Evolutionary conservation across 1,140 invertebrate genomes (phyloP).

Genomic region (Hesperophylax magnus): DNA sequence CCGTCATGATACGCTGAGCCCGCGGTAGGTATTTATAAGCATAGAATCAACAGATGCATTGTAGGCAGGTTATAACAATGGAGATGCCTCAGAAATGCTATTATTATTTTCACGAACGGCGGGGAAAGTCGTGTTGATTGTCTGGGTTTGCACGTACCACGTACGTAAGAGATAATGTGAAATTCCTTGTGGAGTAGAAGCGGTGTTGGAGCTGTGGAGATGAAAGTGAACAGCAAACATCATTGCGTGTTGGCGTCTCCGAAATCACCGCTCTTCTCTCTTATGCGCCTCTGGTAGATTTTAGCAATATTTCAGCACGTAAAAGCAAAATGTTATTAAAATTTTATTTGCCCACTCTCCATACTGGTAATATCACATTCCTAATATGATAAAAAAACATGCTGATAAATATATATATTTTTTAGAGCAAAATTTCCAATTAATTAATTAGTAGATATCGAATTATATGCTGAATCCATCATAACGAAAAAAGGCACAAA

Average conservation of each 20-base stretch:
- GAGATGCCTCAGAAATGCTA: conserved; percentile 21
- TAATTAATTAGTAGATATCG: too few species aligned
- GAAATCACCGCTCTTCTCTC: background rate
- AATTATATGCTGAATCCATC: too few species aligned
- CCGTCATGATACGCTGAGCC: conserved; percentile 2
- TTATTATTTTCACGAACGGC: conserved; percentile 32
- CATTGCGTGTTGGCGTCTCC: background rate
- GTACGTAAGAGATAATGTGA: conserved; percentile 35
- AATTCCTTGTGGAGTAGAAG: conserved; percentile 9
- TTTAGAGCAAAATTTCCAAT: too few species aligned
- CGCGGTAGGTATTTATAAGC: background rate
- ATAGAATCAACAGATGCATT: conserved; percentile 1
- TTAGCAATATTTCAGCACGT: too few species aligned
- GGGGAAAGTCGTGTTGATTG: conserved; percentile 34
- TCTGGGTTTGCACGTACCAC: conserved; percentile 25
- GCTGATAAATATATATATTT: too few species aligned
- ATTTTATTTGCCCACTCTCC: too few species aligned
- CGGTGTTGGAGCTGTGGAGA: background rate
- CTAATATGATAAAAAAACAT: too few species aligned
- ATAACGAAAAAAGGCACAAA: too few species aligned
- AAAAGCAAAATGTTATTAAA: too few species aligned
- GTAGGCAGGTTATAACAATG: conserved; percentile 24
- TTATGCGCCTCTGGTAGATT: too few species aligned
- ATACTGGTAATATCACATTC: too few species aligned
- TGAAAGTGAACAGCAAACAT: conserved; percentile 32